These are phyloP conservation scores for Tiliacea citrago DNA, from an alignment of 2,888 invertebrate genomes.

Conservation along the genomic window DNA sequence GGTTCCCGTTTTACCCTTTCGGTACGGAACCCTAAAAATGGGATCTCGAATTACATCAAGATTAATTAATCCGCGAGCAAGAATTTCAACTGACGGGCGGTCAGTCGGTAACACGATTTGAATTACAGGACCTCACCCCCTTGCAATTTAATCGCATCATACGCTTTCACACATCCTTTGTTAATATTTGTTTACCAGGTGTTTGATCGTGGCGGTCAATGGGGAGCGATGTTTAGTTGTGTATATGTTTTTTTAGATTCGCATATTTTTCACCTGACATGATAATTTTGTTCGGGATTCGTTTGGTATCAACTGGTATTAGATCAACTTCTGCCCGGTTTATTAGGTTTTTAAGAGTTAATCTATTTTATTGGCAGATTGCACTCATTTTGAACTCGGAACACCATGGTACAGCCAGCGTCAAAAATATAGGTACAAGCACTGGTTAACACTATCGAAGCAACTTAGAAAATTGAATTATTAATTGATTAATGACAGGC, in stretches of 20 bases:
- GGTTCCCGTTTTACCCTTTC: too few relatives aligned
- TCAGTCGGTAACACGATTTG: too few relatives aligned
- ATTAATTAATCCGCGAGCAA: not conserved
- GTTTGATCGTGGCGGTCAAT: slow-evolving; percentile 6
- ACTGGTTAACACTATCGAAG: too few relatives aligned
- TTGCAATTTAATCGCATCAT: not conserved
- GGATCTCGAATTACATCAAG: not conserved
- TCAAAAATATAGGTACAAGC: not conserved
- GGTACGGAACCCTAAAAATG: too few relatives aligned
- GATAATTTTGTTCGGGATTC: too few relatives aligned
- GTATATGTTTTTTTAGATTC: not conserved
- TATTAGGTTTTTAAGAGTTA: not conserved
- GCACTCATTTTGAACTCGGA: not conserved
- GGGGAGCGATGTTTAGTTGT: not conserved
- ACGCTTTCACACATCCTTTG: not conserved
- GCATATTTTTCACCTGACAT: not conserved
- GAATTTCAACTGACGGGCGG: not conserved
- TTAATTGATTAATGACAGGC: not conserved
- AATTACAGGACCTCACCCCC: not conserved
- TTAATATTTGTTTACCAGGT: slow-evolving; percentile 14
- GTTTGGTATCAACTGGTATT: not conserved
- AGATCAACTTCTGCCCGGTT: not conserved
- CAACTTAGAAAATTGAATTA: not conserved
- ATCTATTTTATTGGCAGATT: not conserved
- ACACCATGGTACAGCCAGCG: too few relatives aligned